phyloP scores from a whole-genome alignment of 2,797 vertebrate genomes.

The Falco columbarius region DNA sequence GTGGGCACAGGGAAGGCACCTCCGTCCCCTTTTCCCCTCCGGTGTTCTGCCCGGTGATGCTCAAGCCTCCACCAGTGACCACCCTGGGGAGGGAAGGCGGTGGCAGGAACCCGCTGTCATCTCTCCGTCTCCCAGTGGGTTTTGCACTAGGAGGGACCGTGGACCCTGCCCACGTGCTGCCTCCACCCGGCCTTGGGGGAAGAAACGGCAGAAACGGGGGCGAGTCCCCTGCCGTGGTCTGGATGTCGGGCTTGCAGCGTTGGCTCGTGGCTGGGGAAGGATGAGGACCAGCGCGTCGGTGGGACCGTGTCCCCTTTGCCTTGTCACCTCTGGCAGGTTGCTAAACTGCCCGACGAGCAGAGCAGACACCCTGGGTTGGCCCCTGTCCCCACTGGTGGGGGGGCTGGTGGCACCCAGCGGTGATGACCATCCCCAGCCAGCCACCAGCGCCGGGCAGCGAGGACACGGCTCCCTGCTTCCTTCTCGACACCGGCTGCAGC shows the following conservation, averaged over 20 bases:
- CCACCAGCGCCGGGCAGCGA: background rate
- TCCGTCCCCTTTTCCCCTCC: background rate
- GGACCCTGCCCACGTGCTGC: background rate
- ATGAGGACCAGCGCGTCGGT: rapidly evolving
- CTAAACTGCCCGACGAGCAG: background rate
- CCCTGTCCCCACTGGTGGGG: background rate
- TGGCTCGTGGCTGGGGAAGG: background rate
- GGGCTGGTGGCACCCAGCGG: background rate
- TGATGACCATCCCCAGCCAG: background rate
- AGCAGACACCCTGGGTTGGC: background rate
- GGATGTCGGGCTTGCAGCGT: background rate
- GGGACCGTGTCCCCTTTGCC: background rate
- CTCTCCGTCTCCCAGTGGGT: background rate
- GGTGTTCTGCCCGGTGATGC: background rate
- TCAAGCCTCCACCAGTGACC: background rate
- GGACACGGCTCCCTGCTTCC: background rate
- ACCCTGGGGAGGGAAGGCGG: background rate
- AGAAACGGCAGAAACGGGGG: background rate
- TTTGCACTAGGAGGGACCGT: conserved; percentile 61
- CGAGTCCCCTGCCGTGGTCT: background rate
- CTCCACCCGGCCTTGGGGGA: background rate
- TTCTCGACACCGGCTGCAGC: rapidly evolving
- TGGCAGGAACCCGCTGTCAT: background rate
- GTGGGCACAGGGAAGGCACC: background rate
- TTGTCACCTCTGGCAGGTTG: background rate